Percentiles rank a stretch among this genome's conserved stretches.
phyloP scores from a whole-genome alignment of 2,888 invertebrate genomes.

The Patella caerulea region DNA sequence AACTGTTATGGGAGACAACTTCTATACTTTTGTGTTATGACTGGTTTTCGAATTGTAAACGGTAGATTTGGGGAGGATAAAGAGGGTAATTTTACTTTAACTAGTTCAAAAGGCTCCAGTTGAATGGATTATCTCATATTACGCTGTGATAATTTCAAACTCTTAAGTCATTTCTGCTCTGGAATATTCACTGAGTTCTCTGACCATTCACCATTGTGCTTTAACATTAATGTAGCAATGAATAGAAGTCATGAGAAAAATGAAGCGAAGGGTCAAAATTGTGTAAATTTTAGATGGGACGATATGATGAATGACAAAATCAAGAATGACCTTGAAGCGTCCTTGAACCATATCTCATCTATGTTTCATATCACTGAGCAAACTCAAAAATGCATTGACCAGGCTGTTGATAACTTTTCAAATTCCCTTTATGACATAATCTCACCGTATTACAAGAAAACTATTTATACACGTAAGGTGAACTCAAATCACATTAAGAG shows the following conservation, averaged over 20 bases:
- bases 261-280: neutral
- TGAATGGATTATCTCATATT: neutral
- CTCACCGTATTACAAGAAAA: neutral
- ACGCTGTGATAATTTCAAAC: neutral
- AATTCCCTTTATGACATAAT: neutral
- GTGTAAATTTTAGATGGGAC: neutral
- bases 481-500: neutral
- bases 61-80: neutral
- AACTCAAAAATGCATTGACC: neutral
- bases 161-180: neutral
- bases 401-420: neutral
- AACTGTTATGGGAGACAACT: constrained; percentile 1
- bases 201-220: constrained; percentile 3
- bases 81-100: neutral
- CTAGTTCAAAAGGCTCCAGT: neutral
- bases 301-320: neutral
- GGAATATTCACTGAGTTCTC: constrained; percentile 1
- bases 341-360: neutral
- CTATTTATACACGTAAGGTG: neutral
- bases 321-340: neutral
- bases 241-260: neutral
- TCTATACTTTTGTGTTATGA: constrained; percentile 1
- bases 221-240: neutral
- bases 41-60: neutral
- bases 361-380: neutral